Base-by-base conservation (phyloP, 2,113 vertebrate species). In the Anoura caudifer region DNA sequence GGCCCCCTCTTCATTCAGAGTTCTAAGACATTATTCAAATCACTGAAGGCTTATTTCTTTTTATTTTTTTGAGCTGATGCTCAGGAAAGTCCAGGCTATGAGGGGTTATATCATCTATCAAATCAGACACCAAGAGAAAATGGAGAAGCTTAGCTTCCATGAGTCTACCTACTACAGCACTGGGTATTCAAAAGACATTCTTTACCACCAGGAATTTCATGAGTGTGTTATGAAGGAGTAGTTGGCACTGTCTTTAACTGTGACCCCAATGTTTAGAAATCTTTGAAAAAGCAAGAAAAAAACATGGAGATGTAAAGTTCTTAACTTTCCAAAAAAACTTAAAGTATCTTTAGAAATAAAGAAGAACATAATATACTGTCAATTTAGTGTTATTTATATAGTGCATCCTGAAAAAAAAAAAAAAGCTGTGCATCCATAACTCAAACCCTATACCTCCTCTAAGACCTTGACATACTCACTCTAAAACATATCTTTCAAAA, bases 141-240 rank as follows among this genome's bases (percentile, higher is more conserved):
- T 72, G n/a, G 24, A 76, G 36, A 76, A 19, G 43, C 24, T 54
- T 82, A n/a, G n/a, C 41, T 95, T 54, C 31, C n/a, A 38, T 24
- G 16, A 36, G 8, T 69, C 45, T 95, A 7, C 31, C 81, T 65
- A 65, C 73, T 83, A 93, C 1, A 82, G 67, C n/a, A 13, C 28
- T 61, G 8, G 20, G 41, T 87, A 80, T 52, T 41, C 45, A 54
- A 36, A 96, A 76, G 24, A 82, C 41, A 76, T 90, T 67, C 72
- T 96, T 96, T 59, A 75, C 33, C 47, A 59, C 47, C 52, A 79
- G 52, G 91, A 94, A 59, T 83, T 84, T 91, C 54, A 15, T n/a
- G 56, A 76, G 33, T 92, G 36, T 90, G 59, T 77, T 87, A 50
- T 36, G 26, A 97, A 86, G n/a, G 38, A 52, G 7, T 70, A 33